Conservation (phyloP, 2,888 invertebrate genomes). For the Torymus aiolomorphi region DNA sequence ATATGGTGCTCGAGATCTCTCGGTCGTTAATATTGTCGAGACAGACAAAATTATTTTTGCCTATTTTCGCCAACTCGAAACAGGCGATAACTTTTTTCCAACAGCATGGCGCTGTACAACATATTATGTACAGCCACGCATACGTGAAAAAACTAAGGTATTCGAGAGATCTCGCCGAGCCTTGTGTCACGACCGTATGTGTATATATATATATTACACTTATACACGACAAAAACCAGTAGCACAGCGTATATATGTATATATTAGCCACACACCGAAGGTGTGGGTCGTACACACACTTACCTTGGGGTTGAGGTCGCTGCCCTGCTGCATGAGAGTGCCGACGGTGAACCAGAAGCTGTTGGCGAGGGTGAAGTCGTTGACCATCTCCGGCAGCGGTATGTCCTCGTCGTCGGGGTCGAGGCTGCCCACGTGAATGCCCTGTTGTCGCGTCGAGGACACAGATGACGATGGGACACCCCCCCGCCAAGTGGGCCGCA, state of each 20-base stretch:
- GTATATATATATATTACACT: too few species aligned
- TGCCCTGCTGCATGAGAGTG: conserved; percentile 95
- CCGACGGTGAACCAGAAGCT: conserved; percentile 98
- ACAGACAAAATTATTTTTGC: not conserved
- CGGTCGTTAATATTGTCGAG: not conserved
- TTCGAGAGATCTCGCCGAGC: too few species aligned
- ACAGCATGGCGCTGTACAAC: too few species aligned
- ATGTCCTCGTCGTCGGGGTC: conserved; percentile 73
- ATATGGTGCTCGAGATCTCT: conserved; percentile 54
- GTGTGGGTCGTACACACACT: not conserved
- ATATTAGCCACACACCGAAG: too few species aligned
- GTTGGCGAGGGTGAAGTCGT: conserved; percentile 90
- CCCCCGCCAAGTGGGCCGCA: conserved; percentile 66
- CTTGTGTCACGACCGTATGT: too few species aligned
- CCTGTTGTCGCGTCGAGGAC: conserved; percentile 65
- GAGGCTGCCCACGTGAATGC: conserved; percentile 72
- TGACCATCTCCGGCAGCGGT: conserved; percentile 78
- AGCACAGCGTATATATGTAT: too few species aligned
- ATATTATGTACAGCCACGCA: too few species aligned
- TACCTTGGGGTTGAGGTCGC: conserved; percentile 94
- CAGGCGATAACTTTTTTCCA: too few species aligned
- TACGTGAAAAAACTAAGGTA: too few species aligned
- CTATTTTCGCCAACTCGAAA: too few species aligned
- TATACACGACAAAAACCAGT: too few species aligned
- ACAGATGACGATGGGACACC: too few species aligned